Base-by-base conservation (phyloP, 2,113 vertebrate species). In the Phaetusa simplex region DNA sequence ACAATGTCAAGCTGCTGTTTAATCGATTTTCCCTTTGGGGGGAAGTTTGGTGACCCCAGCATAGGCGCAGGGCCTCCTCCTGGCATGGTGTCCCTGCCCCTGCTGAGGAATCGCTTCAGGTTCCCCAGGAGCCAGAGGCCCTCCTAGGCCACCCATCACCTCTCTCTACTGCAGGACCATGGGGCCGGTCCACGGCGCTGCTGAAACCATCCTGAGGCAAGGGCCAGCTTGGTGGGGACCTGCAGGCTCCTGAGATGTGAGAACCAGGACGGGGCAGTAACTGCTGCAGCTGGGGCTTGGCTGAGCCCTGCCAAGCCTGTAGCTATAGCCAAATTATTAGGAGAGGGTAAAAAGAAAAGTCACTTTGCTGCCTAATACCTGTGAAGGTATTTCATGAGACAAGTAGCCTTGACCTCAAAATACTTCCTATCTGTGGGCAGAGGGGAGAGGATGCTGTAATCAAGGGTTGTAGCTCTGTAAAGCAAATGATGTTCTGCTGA, bases 371-470 rank as follows among this genome's bases (percentile, higher is more conserved):
- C 71, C 83, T 34, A 61, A 29, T 12, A 30, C 22, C 22, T 56
- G 26, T 40, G 36, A 73, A 53, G 15, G 18, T 76, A 79, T 71
- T 93, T 90, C 5, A 36, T 59, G 38, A 50, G 80, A 45, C 21
- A 9, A 81, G 52, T 30, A 84, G 77, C 52, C 43, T 72, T 86
- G 84, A 64, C 77, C 53, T 86, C 81, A 91, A 72, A 92, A 50
- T 55, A 69, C 50, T 72, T 88, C 47, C 72, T 83, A 14, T 34
- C 58, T 76, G 4, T 67, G 4, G 14, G 72, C 62, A 88, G 47
- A 88, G 55, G 50, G 76, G n/a, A 53, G 42, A 86, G 29, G 58
- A 30, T 69, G 47, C 24, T 77, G 24, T 23, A 21, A 20, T 16
- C 0, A 0, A 36, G 58, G 50, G 38, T 26, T 53, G 80, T 11